phyloP scores from a whole-genome alignment of 2,797 vertebrate genomes.

The Pelobates cultripes region DNA sequence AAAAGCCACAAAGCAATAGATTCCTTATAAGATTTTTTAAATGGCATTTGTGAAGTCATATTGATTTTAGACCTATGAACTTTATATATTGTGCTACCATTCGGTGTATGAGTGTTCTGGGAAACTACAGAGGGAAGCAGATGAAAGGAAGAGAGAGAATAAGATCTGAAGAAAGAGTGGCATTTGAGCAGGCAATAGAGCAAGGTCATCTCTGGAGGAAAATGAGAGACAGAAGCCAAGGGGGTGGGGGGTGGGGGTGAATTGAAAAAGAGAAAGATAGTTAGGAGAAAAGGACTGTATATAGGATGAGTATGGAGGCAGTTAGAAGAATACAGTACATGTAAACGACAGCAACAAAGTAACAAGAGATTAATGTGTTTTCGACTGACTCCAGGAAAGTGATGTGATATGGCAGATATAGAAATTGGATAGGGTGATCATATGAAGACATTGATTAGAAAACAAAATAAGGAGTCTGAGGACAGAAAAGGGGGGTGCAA shows the following conservation, averaged over 20 bases:
- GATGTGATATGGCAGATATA: background rate
- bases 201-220: slow-evolving; percentile 48
- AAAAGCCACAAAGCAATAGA: background rate
- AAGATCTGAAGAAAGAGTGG: slow-evolving; percentile 32
- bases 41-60: background rate
- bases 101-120: background rate
- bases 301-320: background rate
- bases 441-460: background rate
- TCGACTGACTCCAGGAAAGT: background rate
- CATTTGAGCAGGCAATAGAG: slow-evolving; percentile 33
- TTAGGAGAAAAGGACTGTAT: background rate
- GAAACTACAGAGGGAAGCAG: background rate
- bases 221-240: slow-evolving; percentile 26
- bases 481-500: no score
- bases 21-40: background rate
- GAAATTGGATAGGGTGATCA: background rate
- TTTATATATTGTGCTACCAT: background rate
- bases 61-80: background rate
- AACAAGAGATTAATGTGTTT: background rate
- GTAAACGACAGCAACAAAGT: background rate
- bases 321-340: background rate
- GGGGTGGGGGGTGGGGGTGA: background rate
- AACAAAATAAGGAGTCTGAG: no score
- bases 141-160: background rate
- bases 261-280: slow-evolving; percentile 8